Conservation (phyloP, 2,113 vertebrate species). For the Takifugu bimaculatus region DNA sequence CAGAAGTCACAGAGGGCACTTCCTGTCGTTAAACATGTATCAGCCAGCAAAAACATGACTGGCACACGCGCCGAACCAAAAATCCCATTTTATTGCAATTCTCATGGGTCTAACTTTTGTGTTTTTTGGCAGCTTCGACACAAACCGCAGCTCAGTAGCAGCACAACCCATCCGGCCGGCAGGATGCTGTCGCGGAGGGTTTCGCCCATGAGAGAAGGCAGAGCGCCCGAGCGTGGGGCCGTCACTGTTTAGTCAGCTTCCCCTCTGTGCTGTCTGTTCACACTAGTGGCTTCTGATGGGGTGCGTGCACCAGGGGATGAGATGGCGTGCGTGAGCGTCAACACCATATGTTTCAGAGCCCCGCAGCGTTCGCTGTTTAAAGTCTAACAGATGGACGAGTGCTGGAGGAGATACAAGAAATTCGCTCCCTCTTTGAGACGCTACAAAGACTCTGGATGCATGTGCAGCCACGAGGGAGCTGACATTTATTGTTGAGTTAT, state of each 20-base stretch:
- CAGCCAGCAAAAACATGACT: conserved; percentile 16
- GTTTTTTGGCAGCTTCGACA: not conserved
- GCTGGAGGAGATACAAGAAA: conserved; percentile 24
- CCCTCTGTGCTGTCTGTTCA: conserved; percentile 44
- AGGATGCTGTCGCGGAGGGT: conserved; percentile 21
- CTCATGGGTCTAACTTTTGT: not conserved
- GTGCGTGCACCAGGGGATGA: not conserved
- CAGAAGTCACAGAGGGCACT: conserved; percentile 11
- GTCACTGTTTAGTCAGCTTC: conserved; percentile 60
- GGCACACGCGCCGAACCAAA: not conserved
- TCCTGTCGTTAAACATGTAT: conserved; percentile 18
- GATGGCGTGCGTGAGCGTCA: not conserved
- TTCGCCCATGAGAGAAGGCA: conserved; percentile 37
- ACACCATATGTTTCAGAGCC: conserved; percentile 53
- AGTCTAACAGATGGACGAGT: conserved; percentile 53
- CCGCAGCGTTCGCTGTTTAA: conserved; percentile 35
- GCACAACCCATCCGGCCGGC: not conserved
- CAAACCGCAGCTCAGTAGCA: conserved; percentile 4
- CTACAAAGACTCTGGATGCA: conserved; percentile 25
- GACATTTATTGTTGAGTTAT: conserved; percentile 6
- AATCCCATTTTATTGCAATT: not conserved
- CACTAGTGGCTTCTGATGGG: conserved; percentile 37
- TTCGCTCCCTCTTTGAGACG: conserved; percentile 28
- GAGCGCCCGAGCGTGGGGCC: conserved; percentile 39
- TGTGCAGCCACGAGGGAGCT: conserved; percentile 10